Evolutionary conservation across 1,140 invertebrate genomes (phyloP), one percentile per base, ranked within the genome.

Genomic region (Drosophila ambigua): DNA sequence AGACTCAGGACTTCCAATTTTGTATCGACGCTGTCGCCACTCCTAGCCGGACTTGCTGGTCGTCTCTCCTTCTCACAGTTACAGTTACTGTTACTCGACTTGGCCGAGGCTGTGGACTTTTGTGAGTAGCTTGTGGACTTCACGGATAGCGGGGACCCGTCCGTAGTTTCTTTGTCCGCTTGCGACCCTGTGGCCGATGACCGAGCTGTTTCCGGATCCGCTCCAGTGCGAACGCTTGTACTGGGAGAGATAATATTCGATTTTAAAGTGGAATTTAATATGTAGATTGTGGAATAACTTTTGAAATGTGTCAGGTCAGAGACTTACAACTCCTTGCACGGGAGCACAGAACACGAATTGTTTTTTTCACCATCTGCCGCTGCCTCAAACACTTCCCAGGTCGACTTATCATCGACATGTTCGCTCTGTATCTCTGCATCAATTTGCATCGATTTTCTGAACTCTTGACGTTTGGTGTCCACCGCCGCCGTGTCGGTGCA

Each of bases 121-220:
- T 90, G 90, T 0, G 90, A 91, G 68, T 91, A 91, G n/a, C 55
- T 77, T 11, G 71, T 74, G 5, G 90, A 91, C 45, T 90, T 91
- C 0, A 74, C 6, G 4, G 90, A 91, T 0, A 82, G 28, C 0
- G 85, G 85, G 9, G 85, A 88, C 9, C 84, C 76, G 15, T 59
- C 45, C 1, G 24, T 28, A n/a, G 24, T n/a, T n/a, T 15, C 49
- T 23, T 46, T 63, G 9, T 44, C 31, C 31, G 44, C 11, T 7
- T 31, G 31, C 8, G 31, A 31, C 7, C 31, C 31, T 15, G 31
- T 6, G 0, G 24, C 28, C 41, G 23, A n/a, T 5, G 41, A 16
- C 39, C 41, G 31, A 11, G 15, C 44, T 7, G 52, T 9, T 13
- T 15, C 4, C 1, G 57, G 4, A 20, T 58, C 31, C 23, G n/a